Evolutionary conservation across 2,888 invertebrate genomes (phyloP).

Genomic region (Strigamia maritima): DNA sequence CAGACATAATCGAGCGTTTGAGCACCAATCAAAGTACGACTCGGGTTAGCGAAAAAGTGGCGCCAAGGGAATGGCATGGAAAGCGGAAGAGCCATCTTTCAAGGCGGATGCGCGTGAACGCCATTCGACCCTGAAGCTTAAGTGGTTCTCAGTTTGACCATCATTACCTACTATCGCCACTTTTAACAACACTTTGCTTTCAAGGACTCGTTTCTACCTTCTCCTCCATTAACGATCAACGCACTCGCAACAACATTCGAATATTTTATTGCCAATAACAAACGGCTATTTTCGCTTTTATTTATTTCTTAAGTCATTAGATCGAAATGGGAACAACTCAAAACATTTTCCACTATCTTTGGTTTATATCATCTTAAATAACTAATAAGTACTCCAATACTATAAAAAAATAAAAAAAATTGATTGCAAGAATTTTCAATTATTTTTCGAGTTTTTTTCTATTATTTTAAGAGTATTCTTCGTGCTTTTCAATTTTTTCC

Average conservation of each 20-base stretch:
- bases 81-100: constrained; percentile 21
- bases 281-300: neutral
- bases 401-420: too few species aligned
- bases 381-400: too few species aligned
- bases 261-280: neutral
- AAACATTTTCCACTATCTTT: neutral
- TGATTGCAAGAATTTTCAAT: too few species aligned
- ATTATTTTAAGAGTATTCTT: too few species aligned
- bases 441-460: too few species aligned
- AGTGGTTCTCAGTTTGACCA: constrained; percentile 30
- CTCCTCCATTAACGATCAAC: neutral
- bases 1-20: constrained; percentile 30
- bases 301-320: neutral
- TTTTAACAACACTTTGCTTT: constrained; percentile 34
- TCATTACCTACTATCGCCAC: constrained; percentile 34
- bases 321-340: neutral
- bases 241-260: neutral
- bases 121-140: constrained; percentile 31
- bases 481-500: too few species aligned
- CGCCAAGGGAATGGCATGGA: constrained; percentile 18
- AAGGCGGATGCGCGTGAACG: constrained; percentile 30
- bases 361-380: too few species aligned
- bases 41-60: constrained; percentile 30
- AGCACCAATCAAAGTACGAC: constrained; percentile 32
- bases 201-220: constrained; percentile 26